Conservation (phyloP, 1,140 invertebrate genomes). For the Aplysia californica region DNA sequence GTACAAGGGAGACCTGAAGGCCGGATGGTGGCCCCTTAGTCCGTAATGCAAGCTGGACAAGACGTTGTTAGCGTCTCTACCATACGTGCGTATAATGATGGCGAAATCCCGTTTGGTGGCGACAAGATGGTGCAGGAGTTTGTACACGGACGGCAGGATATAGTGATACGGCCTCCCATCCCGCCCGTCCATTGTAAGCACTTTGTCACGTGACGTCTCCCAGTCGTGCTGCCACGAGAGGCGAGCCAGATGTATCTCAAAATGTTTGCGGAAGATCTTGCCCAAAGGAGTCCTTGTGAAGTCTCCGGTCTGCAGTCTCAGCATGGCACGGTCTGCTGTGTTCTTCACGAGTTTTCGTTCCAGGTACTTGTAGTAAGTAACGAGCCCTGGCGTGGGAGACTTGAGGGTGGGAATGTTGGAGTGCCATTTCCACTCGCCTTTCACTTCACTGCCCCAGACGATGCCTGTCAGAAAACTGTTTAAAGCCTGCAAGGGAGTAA, state of each 20-base stretch:
- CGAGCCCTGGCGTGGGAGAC: conserved; percentile 36
- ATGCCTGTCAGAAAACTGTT: conserved; percentile 63
- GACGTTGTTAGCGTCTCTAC: conserved; percentile 60
- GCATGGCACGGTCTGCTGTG: conserved; percentile 44
- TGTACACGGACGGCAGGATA: conserved; percentile 61
- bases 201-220: conserved; percentile 22
- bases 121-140: conserved; percentile 49
- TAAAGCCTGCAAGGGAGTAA: conserved; percentile 48
- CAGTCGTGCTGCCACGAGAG: conserved; percentile 47
- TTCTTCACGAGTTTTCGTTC: conserved; percentile 56
- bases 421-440: conserved; percentile 54
- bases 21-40: conserved; percentile 56
- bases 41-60: conserved; percentile 50
- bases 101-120: conserved; percentile 54
- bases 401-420: conserved; percentile 47
- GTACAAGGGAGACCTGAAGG: conserved; percentile 39
- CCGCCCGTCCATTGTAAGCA: conserved; percentile 51
- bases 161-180: conserved; percentile 62
- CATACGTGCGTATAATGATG: conserved; percentile 62
- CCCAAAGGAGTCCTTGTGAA: conserved; percentile 54
- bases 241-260: conserved; percentile 46
- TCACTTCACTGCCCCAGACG: conserved; percentile 53
- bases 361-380: conserved; percentile 63
- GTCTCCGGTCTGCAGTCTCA: conserved; percentile 56
- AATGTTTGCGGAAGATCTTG: conserved; percentile 48